Percentiles rank a stretch among this genome's conserved stretches.
These are phyloP conservation scores for Arothron firmamentum DNA, from an alignment of 2,113 vertebrate species.

Conservation along the genomic window DNA sequence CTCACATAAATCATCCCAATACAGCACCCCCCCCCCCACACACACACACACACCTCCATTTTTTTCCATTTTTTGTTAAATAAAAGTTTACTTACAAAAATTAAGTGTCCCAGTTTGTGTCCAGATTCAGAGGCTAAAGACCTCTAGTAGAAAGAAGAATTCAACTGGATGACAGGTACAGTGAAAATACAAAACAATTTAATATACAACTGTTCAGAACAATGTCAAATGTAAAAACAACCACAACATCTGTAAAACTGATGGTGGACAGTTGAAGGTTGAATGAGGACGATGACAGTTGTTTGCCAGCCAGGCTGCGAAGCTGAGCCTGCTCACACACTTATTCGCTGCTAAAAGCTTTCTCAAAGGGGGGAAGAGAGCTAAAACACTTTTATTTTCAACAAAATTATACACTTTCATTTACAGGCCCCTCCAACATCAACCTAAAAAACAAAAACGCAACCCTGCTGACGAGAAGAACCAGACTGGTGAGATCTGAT, in stretches of 20 bases:
- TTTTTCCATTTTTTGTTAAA: constrained; percentile 39
- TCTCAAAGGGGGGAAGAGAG: constrained; percentile 56
- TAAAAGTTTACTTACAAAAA: constrained; percentile 21
- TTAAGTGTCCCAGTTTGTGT: background rate
- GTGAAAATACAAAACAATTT: constrained; percentile 80
- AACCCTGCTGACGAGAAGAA: constrained; percentile 40
- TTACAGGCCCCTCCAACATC: constrained; percentile 68
- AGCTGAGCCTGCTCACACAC: constrained; percentile 30
- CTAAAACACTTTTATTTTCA: constrained; percentile 71
- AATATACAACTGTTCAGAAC: constrained; percentile 79
- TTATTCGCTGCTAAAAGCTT: constrained; percentile 56
- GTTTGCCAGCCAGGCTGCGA: constrained; percentile 37
- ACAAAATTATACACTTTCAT: constrained; percentile 74
- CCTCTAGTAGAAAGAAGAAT: background rate
- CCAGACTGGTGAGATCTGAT: constrained; percentile 9
- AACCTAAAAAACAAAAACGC: constrained; percentile 54
- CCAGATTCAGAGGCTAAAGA: background rate
- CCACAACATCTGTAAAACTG: constrained; percentile 58
- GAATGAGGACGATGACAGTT: constrained; percentile 50
- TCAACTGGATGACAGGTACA: constrained; percentile 26
- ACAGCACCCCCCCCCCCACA: too few relatives aligned
- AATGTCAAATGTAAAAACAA: constrained; percentile 74
- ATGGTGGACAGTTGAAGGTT: constrained; percentile 32
- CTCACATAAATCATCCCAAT: constrained; percentile 24
- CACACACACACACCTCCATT: too few relatives aligned